phyloP scores from a whole-genome alignment of 1,140 invertebrate species.

The Plectrocnemia conspersa region DNA sequence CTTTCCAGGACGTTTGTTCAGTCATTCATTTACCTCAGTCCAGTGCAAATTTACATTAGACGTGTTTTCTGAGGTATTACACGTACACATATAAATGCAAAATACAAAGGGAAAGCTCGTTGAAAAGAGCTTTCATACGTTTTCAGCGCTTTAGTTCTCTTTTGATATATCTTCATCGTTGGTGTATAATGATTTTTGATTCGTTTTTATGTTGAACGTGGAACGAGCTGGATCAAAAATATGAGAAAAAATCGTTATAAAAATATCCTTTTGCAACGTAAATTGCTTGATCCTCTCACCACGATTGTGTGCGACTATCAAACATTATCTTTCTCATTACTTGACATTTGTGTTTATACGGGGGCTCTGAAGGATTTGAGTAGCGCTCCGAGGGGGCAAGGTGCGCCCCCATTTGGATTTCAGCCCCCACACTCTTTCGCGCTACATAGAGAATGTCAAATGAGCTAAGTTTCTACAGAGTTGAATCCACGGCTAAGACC shows the following conservation, averaged over 20 bases:
- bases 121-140: too few species aligned
- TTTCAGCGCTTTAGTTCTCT: too few species aligned
- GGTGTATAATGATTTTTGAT: too few species aligned
- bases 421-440: not conserved
- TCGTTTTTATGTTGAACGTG: too few species aligned
- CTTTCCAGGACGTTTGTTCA: slow-evolving; percentile 19
- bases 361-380: slow-evolving; percentile 13
- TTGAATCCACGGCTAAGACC: slow-evolving; percentile 28
- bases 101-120: too few species aligned
- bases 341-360: slow-evolving; percentile 21
- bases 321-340: slow-evolving; percentile 28
- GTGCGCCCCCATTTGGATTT: slow-evolving; percentile 6
- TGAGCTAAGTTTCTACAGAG: slow-evolving; percentile 26
- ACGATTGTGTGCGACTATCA: slow-evolving; percentile 18
- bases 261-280: too few species aligned
- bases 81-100: too few species aligned
- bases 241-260: too few species aligned
- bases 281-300: not conserved
- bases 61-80: slow-evolving; percentile 26
- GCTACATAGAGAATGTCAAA: slow-evolving; percentile 27
- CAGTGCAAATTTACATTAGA: slow-evolving; percentile 29
- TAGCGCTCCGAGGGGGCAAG: slow-evolving; percentile 12
- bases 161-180: too few species aligned
- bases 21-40: slow-evolving; percentile 30
- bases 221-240: too few species aligned